phyloP scores from a whole-genome alignment of 2,113 vertebrate genomes.

The Crotalus viridis region DNA sequence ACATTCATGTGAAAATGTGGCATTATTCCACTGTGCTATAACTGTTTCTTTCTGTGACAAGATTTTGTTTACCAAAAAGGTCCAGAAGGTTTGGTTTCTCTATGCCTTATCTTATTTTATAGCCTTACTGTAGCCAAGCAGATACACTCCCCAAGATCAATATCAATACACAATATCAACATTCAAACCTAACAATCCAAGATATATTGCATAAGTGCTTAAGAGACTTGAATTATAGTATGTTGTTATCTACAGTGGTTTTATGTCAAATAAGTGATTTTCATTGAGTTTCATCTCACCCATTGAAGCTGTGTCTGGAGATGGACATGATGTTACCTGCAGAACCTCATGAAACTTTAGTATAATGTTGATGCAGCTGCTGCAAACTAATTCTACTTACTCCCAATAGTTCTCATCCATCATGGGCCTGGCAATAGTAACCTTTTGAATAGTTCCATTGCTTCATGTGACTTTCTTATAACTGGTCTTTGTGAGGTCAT shows the following conservation, averaged over 20 bases:
- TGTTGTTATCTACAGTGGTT: not conserved
- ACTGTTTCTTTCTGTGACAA: not conserved
- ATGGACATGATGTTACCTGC: not conserved
- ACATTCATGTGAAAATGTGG: not conserved
- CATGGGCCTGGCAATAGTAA: not conserved
- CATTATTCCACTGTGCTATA: not conserved
- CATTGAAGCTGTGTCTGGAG: not conserved
- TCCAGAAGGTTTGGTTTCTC: not conserved
- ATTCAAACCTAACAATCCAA: not conserved
- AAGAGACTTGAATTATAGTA: not conserved
- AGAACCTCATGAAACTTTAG: not conserved
- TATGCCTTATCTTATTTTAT: not conserved
- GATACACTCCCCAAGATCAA: not conserved
- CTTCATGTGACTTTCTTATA: not conserved
- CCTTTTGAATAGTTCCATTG: not conserved
- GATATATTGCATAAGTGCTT: not conserved
- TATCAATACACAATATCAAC: too few species aligned
- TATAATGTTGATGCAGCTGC: not conserved
- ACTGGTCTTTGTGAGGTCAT: constrained; percentile 13
- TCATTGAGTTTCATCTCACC: not conserved
- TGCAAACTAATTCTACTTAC: not conserved
- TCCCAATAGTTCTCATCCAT: not conserved
- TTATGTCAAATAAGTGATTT: not conserved
- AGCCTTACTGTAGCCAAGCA: not conserved
- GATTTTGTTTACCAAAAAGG: not conserved